A percentile compares a stretch with the other conserved stretches of the same genome.
Evolutionary conservation across 2,113 vertebrate species (phyloP).

Genomic region (Paedocypris sp.): DNA sequence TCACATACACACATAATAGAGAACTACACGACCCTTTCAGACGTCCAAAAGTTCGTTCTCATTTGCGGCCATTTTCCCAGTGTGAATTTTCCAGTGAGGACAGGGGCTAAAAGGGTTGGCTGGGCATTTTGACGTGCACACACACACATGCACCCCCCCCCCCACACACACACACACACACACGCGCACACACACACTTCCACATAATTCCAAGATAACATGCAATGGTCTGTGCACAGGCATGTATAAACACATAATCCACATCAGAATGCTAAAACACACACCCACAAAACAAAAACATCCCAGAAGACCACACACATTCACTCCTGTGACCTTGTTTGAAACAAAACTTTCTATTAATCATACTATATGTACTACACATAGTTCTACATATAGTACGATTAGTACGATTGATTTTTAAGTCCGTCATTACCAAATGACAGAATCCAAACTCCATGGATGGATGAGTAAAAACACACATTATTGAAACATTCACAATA

Average conservation of each 20-base stretch:
- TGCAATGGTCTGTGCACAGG: not conserved
- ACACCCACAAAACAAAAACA: constrained; percentile 17
- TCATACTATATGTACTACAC: too few relatives aligned
- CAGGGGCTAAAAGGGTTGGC: constrained; percentile 44
- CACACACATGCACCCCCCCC: too few relatives aligned
- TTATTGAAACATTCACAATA: too few relatives aligned
- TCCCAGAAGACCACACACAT: constrained; percentile 24
- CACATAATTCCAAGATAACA: not conserved
- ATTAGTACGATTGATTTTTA: too few relatives aligned
- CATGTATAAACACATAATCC: constrained; percentile 9
- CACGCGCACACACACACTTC: constrained; percentile 8
- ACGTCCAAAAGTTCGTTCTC: constrained; percentile 42
- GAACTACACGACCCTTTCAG: constrained; percentile 28
- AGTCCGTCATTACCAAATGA: too few relatives aligned
- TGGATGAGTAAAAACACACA: too few relatives aligned
- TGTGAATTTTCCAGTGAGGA: constrained; percentile 54
- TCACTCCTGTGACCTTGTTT: constrained; percentile 14
- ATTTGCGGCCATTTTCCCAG: constrained; percentile 62
- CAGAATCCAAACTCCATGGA: too few relatives aligned
- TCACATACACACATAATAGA: constrained; percentile 22
- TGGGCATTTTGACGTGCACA: constrained; percentile 4
- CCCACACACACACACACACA: constrained; percentile 5
- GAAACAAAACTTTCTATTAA: too few relatives aligned
- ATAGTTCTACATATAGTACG: too few relatives aligned
- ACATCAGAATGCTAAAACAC: constrained; percentile 20